Percentiles rank a stretch among this genome's conserved stretches.
Conservation (phyloP, 2,888 invertebrate genomes). For the Ectropis crepuscularia region DNA sequence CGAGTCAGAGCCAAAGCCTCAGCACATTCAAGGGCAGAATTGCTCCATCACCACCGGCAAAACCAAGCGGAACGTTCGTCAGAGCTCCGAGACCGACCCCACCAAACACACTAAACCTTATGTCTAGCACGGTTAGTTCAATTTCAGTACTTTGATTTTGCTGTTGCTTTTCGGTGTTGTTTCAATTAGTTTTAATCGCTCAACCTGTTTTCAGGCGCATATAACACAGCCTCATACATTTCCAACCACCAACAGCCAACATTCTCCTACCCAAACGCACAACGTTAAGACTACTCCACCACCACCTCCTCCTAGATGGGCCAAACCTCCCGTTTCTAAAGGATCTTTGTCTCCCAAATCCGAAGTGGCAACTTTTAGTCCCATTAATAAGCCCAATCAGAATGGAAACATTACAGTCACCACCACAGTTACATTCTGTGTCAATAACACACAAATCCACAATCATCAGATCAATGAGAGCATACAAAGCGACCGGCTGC, state of each 20-base stretch:
- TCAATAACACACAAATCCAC: conserved; percentile 85
- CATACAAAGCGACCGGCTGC: conserved; percentile 77
- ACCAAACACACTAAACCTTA: conserved; percentile 92
- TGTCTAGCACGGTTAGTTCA: conserved; percentile 83
- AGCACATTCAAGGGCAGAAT: conserved; percentile 88
- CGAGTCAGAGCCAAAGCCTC: conserved; percentile 80
- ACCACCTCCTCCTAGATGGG: conserved; percentile 94
- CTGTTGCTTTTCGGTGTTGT: conserved; percentile 58
- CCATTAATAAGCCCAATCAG: conserved; percentile 78
- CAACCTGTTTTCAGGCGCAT: conserved; percentile 82
- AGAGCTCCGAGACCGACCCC: conserved; percentile 91
- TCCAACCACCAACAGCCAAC: conserved; percentile 70
- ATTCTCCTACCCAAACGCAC: conserved; percentile 70
- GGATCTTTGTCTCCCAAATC: conserved; percentile 77
- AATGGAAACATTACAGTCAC: conserved; percentile 92
- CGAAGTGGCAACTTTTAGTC: conserved; percentile 71
- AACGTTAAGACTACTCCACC: conserved; percentile 87
- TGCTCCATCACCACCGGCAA: conserved; percentile 82
- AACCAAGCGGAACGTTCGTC: conserved; percentile 78
- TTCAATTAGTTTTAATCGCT: conserved; percentile 62
- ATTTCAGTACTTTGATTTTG: conserved; percentile 24
- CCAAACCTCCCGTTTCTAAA: conserved; percentile 88
- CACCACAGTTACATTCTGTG: conserved; percentile 93
- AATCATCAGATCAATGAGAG: conserved; percentile 81
- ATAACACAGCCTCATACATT: conserved; percentile 83